Evolutionary conservation across 2,797 vertebrate genomes (phyloP), one percentile per base, ranked within the genome.

Genomic region (Ficedula albicollis): DNA sequence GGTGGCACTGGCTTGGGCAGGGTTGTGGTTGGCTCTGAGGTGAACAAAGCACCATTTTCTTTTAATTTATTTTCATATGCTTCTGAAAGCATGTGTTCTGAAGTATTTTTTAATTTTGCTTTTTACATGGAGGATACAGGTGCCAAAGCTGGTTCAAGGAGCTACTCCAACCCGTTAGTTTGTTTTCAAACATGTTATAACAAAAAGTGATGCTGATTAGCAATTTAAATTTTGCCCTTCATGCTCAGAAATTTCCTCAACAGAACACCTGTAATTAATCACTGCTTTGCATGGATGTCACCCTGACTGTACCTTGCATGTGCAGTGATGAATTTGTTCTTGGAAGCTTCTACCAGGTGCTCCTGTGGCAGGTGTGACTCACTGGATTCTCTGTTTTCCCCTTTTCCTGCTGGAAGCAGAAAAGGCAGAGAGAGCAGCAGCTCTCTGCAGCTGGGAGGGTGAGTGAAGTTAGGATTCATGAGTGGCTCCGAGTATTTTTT

Each of bases 161-260:
- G 64, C 19, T 75, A 90, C 93, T 96, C 78, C 60, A 93, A 44
- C 23, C 68, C 43, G 39, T 92, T 83, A 83, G 51, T 86, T 68
- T 97, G 97, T 98, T 98, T 98, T 76, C 97, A 97, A 97, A 98
- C 89, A 96, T 69, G 43, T 76, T 86, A 21, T 43, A 82, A 84
- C 29, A 68, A 78, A 92, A 96, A 96, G 72, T n/a, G 69, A 92
- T 93, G 82, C 91, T 95, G 92, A 96, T 92, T 87, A 94, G 89
- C 86, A 88, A 48, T 97, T 95, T 84, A 93, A 89, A 91, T 79
- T 30, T 90, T 96, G 85, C 90, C 89, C 84, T 89, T 87, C 91
- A 29, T 87, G 72, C 78, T 84, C 75, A 9, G 41, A 94, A 91
- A 96, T 92, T 78, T 97, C 87, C 75, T 87, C 41, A 54, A 34